Evolutionary conservation across 2,888 invertebrate genomes (phyloP), one percentile per base, ranked within the genome.

Genomic region (Thalpophila matura): DNA sequence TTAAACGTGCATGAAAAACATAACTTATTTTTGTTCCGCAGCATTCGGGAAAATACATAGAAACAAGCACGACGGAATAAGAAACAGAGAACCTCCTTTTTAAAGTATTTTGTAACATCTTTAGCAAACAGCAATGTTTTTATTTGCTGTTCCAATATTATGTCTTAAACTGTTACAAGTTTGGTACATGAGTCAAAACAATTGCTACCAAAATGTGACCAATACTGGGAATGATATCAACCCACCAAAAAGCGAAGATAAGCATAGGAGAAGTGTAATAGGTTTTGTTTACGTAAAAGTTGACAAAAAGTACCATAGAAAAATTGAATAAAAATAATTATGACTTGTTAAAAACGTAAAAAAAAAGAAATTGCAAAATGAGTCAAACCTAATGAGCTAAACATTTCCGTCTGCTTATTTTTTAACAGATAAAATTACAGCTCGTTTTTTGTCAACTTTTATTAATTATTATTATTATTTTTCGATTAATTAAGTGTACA

Each of bases 361-460:
- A 59, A 66, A 66, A 46, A 64, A 33, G 0, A 10, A 55, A 40
- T 6, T 10, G 37, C 66, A 66, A 71, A 47, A 53, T 55, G 27
- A 58, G 61, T 45, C 49, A 57, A 5, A n/a, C 10, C n/a, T 2
- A 26, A 38, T 22, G 35, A 29, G 33, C 14, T 1, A 3, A 22
- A 22, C 18, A 31, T 40, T 33, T 16, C 5, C 5, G 6, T 38
- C 37, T 55, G 24, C 29, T 35, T 42, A 49, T 57, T 43, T 38
- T 31, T 37, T 35, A 7, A 16, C 26, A 16, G 14, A 55, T 38
- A 20, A 33, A 31, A 53, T 37, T 45, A 18, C 33, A 10, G 53
- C 45, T 64, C 37, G 9, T 62, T 64, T 73, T 76, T 73, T 82
- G 78, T 77, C 68, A 77, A 74, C 62, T 77, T 79, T 73, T 72